Conservation (phyloP, 2,888 invertebrate species). For the Sinodicranocentrus sp. region DNA sequence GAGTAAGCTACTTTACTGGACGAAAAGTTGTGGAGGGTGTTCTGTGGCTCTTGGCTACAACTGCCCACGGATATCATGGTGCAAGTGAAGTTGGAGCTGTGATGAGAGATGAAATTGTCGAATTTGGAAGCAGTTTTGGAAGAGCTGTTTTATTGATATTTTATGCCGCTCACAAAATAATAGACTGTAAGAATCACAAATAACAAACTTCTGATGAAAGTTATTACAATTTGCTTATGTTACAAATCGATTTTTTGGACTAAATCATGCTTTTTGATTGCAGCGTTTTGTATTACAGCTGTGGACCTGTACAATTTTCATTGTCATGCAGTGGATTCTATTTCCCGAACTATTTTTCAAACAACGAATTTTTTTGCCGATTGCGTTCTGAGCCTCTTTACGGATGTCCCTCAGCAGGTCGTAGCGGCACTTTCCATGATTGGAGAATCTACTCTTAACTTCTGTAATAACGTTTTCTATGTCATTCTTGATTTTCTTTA, state of each 20-base stretch:
- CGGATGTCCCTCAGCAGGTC: slow-evolving; percentile 56
- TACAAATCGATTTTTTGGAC: neutral
- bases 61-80: slow-evolving; percentile 5
- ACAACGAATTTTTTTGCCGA: neutral
- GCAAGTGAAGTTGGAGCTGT: neutral
- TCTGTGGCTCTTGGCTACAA: slow-evolving; percentile 4
- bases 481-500: slow-evolving; percentile 47
- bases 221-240: neutral
- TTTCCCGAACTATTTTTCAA: slow-evolving; percentile 1
- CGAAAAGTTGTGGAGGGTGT: slow-evolving; percentile 37
- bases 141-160: slow-evolving; percentile 59
- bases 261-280: neutral
- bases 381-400: slow-evolving; percentile 27
- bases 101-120: slow-evolving; percentile 51
- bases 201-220: no score
- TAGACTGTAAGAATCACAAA: slow-evolving; percentile 68
- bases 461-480: neutral
- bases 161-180: slow-evolving; percentile 56
- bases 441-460: slow-evolving; percentile 51
- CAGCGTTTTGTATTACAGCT: slow-evolving; percentile 59
- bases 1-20: slow-evolving; percentile 62
- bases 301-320: slow-evolving; percentile 42
- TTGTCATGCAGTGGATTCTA: neutral
- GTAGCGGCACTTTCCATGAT: slow-evolving; percentile 61
- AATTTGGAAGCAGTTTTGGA: slow-evolving; percentile 53